Evolutionary conservation across 2,797 vertebrate genomes (phyloP), one percentile per base, ranked within the genome.

Genomic region (Phaenicophaeus curvirostris): DNA sequence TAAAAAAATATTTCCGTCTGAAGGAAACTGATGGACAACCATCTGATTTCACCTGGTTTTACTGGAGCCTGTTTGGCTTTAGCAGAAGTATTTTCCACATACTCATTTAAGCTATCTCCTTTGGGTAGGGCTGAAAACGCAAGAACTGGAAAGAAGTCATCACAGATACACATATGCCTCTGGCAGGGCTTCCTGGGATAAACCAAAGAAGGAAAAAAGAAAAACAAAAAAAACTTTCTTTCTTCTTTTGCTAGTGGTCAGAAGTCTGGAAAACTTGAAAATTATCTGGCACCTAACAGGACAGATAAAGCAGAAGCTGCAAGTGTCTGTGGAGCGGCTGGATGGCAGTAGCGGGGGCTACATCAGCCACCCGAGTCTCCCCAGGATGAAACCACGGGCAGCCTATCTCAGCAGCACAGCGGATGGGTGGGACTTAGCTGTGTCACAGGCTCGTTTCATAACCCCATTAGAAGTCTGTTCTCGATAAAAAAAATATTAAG

Each of bases 361-460:
- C 46, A 28, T 1, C 79, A 35, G 41, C 7, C 85, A 24, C 69
- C 84, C 80, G 67, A 9, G 1, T 11, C 55, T 62, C 48, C 69
- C 77, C 69, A 15, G 75, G 50, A 61, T 42, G 78, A 46, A 76
- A 74, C 72, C 91, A 76, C 14, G 75, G 77, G 87, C 51, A 90
- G 81, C 93, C 89, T 95, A 94, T 92, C 93, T 94, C 90, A 50
- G 93, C 93, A 75, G 89, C 89, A 87, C 81, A 92, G 94, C 85
- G 24, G 55, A 58, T 69, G 93, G 94, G 93, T 91, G 96, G 95
- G 94, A 85, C 93, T 94, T 72, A 71, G 61, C 89, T 20, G 84
- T 65, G 93, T 77, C 89, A 93, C 72, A 55, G 73, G 30, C 94
- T 84, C 24, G 79, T 96, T 96, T 96, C 96, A 93, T 96, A 96